These are phyloP conservation scores for Megalurothrips usitatus DNA, from an alignment of 2,888 invertebrate genomes.

Conservation along the genomic window DNA sequence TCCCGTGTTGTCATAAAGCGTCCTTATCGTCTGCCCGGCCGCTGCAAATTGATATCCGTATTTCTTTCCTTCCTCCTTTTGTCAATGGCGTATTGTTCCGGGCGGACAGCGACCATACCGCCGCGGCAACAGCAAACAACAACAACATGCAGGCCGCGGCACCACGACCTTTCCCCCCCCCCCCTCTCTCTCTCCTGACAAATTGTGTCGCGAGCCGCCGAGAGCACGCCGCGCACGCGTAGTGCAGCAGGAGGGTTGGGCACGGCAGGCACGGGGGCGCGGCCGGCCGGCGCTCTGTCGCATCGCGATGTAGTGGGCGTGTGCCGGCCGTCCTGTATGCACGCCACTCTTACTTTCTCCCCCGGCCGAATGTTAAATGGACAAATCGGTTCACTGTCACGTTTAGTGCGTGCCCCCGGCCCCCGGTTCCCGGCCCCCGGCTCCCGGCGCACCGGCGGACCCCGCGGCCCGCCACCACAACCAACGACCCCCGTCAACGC, in stretches of 20 bases:
- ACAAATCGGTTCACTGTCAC: too few species aligned
- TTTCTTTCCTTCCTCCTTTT: not conserved
- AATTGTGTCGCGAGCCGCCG: not conserved
- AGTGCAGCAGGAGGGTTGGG: not conserved
- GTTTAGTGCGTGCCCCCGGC: too few species aligned
- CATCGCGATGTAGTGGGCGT: too few species aligned
- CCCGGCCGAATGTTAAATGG: too few species aligned
- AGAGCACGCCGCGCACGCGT: too few species aligned
- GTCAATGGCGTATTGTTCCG: conserved; percentile 11
- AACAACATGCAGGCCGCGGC: not conserved
- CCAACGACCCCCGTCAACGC: not conserved
- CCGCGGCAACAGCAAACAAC: not conserved
- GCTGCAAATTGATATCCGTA: not conserved
- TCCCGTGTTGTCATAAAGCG: not conserved
- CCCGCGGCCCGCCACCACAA: not conserved
- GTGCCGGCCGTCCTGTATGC: too few species aligned
- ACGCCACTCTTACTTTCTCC: too few species aligned
- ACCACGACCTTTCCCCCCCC: not conserved
- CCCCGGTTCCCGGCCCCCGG: too few species aligned
- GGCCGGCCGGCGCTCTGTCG: not conserved
- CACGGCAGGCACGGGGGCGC: too few species aligned
- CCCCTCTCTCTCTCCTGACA: not conserved
- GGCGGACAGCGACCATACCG: not conserved
- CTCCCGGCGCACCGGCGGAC: not conserved
- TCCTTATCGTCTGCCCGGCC: not conserved